Conservation (phyloP, 2,888 invertebrate species). For the Heliconius ethilla region DNA sequence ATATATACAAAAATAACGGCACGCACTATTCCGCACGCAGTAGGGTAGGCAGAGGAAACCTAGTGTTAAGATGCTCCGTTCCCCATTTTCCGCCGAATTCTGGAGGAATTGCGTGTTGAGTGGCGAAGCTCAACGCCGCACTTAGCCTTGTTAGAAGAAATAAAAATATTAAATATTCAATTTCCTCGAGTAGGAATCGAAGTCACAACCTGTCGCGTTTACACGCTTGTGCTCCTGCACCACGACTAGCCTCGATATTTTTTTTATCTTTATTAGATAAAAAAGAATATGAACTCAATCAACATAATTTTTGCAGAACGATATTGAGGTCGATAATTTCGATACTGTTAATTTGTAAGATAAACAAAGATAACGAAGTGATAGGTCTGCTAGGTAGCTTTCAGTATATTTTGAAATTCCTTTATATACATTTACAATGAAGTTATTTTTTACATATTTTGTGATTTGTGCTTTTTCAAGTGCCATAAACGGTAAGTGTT, state of each 20-base stretch:
- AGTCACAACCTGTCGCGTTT: no score
- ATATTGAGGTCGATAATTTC: conserved; percentile 7
- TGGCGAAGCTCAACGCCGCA: no score
- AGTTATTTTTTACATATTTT: neutral
- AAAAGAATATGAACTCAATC: neutral
- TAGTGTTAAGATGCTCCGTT: no score
- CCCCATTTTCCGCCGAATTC: no score
- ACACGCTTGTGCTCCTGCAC: neutral
- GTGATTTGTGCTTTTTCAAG: neutral
- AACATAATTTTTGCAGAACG: conserved; percentile 1
- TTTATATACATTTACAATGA: conserved; percentile 10
- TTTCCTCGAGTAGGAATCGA: no score
- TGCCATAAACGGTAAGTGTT: neutral
- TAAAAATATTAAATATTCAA: no score
- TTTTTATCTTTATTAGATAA: neutral
- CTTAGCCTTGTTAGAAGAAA: no score
- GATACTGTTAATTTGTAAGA: conserved; percentile 18
- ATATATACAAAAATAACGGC: no score
- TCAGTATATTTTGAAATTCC: conserved; percentile 3
- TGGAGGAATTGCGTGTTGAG: no score
- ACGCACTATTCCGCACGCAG: no score
- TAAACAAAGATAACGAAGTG: conserved; percentile 15
- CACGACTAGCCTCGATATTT: neutral
- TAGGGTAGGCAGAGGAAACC: no score
- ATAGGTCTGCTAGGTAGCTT: neutral